Conservation (phyloP, 2,797 vertebrate species). For the Morus bassanus region DNA sequence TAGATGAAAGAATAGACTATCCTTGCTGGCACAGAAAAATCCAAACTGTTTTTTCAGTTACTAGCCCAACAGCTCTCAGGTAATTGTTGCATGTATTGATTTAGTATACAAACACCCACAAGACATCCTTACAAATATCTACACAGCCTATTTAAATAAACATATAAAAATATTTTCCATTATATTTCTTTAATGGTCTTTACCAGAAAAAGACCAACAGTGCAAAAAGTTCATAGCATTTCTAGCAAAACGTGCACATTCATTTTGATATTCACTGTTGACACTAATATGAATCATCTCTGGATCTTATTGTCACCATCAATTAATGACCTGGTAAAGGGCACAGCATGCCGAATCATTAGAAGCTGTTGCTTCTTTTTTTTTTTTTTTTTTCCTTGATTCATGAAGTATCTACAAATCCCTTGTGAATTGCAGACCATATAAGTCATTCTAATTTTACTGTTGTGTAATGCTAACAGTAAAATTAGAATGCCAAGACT, state of each 20-base stretch:
- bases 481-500: background rate
- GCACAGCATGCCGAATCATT: background rate
- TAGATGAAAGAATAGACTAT: background rate
- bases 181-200: background rate
- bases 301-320: background rate
- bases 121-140: background rate
- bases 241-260: background rate
- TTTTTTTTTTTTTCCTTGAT: background rate
- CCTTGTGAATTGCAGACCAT: background rate
- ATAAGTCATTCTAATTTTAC: background rate
- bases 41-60: background rate
- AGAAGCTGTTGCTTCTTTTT: background rate
- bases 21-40: background rate
- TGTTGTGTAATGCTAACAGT: background rate
- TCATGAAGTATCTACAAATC: background rate
- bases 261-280: background rate
- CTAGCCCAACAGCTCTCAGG: background rate
- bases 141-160: background rate
- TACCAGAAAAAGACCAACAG: background rate
- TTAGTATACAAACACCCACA: background rate
- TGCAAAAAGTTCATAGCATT: background rate
- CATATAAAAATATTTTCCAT: background rate
- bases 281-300: background rate
- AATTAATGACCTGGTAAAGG: background rate
- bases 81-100: background rate